These are phyloP conservation scores for Nycticebus coucang DNA, from an alignment of 2,113 vertebrate species.

Conservation along the genomic window DNA sequence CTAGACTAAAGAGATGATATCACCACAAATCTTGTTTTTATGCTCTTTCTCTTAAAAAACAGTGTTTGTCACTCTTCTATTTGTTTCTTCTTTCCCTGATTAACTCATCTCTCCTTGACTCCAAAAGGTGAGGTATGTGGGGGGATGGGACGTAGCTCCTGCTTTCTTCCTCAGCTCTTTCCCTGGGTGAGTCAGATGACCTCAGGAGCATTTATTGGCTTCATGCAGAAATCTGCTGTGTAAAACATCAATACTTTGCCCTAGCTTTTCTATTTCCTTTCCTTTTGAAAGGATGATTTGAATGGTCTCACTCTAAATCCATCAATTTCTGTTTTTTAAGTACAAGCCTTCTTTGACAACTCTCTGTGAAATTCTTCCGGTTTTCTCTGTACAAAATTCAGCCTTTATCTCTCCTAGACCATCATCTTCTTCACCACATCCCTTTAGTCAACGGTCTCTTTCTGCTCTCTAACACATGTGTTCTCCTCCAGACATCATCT, in stretches of 20 bases:
- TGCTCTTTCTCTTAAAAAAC: background rate
- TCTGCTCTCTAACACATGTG: background rate
- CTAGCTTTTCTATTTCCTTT: background rate
- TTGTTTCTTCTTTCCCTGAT: background rate
- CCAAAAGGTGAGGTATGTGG: background rate
- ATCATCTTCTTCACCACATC: background rate
- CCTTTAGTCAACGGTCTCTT: background rate
- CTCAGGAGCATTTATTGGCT: background rate
- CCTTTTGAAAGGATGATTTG: conserved; percentile 42
- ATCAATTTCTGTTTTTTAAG: background rate
- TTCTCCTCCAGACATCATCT: background rate
- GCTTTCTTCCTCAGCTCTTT: background rate
- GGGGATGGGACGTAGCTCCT: background rate
- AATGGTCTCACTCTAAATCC: conserved; percentile 13
- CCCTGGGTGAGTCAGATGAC: background rate
- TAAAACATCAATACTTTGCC: background rate
- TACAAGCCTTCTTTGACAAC: background rate
- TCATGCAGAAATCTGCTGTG: background rate
- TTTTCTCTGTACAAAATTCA: background rate
- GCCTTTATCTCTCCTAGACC: background rate
- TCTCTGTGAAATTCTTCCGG: background rate
- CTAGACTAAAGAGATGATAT: background rate
- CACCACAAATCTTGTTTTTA: background rate
- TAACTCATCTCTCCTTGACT: background rate
- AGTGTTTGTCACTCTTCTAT: background rate